phyloP scores from a whole-genome alignment of 2,888 invertebrate species.

The Pseudoips prasinana region DNA sequence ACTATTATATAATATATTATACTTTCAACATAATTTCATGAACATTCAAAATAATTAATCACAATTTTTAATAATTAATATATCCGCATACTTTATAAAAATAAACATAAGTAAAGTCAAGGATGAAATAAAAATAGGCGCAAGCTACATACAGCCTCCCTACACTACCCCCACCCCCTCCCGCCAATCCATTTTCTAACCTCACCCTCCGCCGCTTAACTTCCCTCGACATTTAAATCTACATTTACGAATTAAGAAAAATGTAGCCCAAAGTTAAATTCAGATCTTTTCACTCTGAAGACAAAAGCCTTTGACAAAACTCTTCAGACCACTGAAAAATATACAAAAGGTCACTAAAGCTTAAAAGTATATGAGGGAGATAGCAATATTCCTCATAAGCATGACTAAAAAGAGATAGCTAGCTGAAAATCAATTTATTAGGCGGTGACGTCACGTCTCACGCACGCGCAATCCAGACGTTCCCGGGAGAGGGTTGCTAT shows the following conservation, averaged over 20 bases:
- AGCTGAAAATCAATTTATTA: slow-evolving; percentile 82
- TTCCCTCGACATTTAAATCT: neutral
- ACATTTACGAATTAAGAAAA: slow-evolving; percentile 37
- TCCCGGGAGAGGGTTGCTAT: slow-evolving; percentile 71
- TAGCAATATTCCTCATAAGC: slow-evolving; percentile 28
- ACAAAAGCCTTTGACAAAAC: slow-evolving; percentile 69
- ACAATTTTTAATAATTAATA: too few species aligned
- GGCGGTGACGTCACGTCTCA: slow-evolving; percentile 75
- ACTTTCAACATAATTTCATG: too few species aligned
- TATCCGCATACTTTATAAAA: too few species aligned
- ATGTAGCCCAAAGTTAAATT: slow-evolving; percentile 54
- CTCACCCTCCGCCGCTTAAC: slow-evolving; percentile 16
- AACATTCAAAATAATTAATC: too few species aligned
- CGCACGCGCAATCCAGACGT: slow-evolving; percentile 63
- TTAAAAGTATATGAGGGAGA: slow-evolving; percentile 60
- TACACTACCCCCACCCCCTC: neutral
- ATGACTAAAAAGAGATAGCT: slow-evolving; percentile 47
- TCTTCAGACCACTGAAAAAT: slow-evolving; percentile 67
- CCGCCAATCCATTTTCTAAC: slow-evolving; percentile 25
- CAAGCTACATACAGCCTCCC: neutral
- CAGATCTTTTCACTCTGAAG: slow-evolving; percentile 62
- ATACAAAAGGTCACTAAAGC: slow-evolving; percentile 75
- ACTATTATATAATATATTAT: too few species aligned
- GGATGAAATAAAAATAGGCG: too few species aligned
- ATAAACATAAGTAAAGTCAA: too few species aligned